phyloP scores from a whole-genome alignment of 2,113 vertebrate genomes.

The Ploceus nigricollis region DNA sequence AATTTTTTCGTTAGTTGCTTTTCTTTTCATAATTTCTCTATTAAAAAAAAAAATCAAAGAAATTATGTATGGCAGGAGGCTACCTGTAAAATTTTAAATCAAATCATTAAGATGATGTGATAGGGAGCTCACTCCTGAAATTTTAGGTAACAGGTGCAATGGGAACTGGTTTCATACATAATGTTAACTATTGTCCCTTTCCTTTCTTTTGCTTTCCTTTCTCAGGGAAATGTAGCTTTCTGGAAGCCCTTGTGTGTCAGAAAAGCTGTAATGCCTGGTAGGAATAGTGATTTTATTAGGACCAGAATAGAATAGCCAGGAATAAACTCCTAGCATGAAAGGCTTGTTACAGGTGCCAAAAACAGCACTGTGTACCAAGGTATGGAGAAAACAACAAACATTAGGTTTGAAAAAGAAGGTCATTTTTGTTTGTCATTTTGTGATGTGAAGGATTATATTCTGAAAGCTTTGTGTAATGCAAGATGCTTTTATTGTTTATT shows the following conservation, averaged over 20 bases:
- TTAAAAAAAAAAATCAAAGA: too few species aligned
- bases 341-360: not conserved
- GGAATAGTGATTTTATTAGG: not conserved
- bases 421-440: not conserved
- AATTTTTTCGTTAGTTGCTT: not conserved
- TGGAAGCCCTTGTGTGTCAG: not conserved
- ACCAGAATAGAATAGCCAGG: not conserved
- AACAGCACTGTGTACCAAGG: not conserved
- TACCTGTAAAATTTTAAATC: not conserved
- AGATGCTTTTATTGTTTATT: not conserved
- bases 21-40: not conserved
- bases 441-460: not conserved
- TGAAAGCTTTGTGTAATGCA: not conserved
- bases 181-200: not conserved
- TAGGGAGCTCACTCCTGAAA: not conserved
- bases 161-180: not conserved
- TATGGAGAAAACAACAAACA: not conserved
- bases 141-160: not conserved
- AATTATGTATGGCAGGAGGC: fast-evolving
- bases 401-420: not conserved
- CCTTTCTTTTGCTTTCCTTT: not conserved
- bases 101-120: not conserved
- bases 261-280: not conserved
- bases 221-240: not conserved
- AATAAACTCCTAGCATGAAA: not conserved